Evolutionary conservation across 2,888 invertebrate species (phyloP), one percentile per base, ranked within the genome.

Genomic region (Ennomos fuscantarius): DNA sequence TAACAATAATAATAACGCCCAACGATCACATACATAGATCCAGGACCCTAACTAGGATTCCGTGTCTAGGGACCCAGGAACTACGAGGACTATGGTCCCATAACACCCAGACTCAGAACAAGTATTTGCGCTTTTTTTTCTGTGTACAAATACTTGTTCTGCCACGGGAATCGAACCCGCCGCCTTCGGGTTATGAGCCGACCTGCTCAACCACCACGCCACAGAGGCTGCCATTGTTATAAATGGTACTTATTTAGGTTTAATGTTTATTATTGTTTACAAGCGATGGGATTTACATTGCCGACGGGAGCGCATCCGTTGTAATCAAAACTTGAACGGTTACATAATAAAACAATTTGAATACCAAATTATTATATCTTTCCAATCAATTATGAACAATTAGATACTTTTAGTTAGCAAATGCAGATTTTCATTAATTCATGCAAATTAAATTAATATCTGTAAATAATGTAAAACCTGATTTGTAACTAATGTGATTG

Each of bases 261-360:
- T 32, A 31, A 15, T 37, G 36, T 33, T 32, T 46, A 42, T n/a
- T 32, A 31, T 36, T 42, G 36, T 33, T 32, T 46, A 42, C 24
- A n/a, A 39, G 32, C 0, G 1, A 1, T 12, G 10, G 10, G 8
- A 5, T n/a, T 31, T 32, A 8, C 32, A 2, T 34, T 47, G 57
- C 57, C 57, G 57, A 48, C 57, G 57, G 56, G 32, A 12, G 31
- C 46, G 57, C 10, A 8, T 8, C 15, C 10, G 39, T 9, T n/a
- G 0, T 13, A 31, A 36, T 36, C n/a, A 13, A 8, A 13, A 39
- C 12, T 9, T 11, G 9, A 34, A 24, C 10, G 0, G 9, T 49
- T 35, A 11, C 1, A 12, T 8, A 15, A 15, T 33, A 42, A 36
- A 46, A 47, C 40, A 15, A 47, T 42, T 31, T 34, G 5, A 46